Conservation (phyloP, 35 echinoderm and acorn worm species). For the Ophioderma brevispina region DNA sequence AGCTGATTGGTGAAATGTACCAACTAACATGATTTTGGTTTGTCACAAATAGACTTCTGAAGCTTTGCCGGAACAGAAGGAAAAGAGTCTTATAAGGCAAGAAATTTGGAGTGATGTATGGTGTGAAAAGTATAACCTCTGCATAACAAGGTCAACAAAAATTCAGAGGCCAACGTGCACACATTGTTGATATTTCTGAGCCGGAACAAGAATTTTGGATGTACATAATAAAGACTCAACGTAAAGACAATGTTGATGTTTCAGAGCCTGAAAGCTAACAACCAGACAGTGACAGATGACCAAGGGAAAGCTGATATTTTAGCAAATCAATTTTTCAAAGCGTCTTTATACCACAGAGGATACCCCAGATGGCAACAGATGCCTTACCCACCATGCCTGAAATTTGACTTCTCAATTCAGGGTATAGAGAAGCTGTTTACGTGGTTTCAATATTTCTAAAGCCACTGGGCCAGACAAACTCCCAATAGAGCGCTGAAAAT, state of each 20-base stretch:
- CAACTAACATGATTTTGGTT: too few species aligned
- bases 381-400: neutral
- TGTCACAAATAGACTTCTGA: neutral
- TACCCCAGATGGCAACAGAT: neutral
- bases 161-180: neutral
- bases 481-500: neutral
- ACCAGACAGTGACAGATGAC: neutral
- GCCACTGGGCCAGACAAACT: too few species aligned
- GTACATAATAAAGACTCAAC: neutral
- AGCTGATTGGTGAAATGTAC: neutral
- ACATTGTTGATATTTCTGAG: neutral
- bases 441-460: neutral
- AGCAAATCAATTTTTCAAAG: neutral
- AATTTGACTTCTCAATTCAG: neutral
- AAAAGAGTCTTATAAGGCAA: neutral
- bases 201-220: neutral
- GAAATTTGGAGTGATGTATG: neutral
- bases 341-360: neutral
- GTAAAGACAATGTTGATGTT: neutral
- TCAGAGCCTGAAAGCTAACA: neutral
- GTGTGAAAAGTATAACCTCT: neutral
- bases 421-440: neutral
- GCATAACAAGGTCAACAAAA: neutral
- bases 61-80: neutral
- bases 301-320: neutral